Conservation (phyloP, 2,113 vertebrate species). For the Phrynosoma platyrhinos region DNA sequence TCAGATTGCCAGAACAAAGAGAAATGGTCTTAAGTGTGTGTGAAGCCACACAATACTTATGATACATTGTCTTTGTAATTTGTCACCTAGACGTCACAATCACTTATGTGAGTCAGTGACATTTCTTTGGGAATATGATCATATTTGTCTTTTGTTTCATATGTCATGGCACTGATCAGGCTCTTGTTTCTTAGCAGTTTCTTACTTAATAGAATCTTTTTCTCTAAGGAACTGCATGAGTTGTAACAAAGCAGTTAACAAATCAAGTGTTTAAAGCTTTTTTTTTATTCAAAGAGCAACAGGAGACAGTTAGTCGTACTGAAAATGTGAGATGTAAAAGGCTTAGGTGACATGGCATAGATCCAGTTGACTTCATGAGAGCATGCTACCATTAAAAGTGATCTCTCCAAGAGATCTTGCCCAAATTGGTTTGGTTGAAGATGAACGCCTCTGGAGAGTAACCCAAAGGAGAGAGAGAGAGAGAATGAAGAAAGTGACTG, state of each 20-base stretch:
- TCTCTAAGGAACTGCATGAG: neutral
- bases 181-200: neutral
- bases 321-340: neutral
- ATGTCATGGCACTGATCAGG: neutral
- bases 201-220: neutral
- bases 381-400: neutral
- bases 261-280: conserved; percentile 7
- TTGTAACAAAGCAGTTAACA: conserved; percentile 26
- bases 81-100: conserved; percentile 10
- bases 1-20: conserved; percentile 6
- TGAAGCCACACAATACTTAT: neutral
- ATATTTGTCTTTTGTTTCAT: neutral
- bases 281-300: conserved; percentile 40
- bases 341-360: neutral
- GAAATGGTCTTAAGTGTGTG: neutral
- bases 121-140: conserved; percentile 3
- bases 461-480: neutral
- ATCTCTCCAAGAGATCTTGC: too few relatives aligned
- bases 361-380: neutral
- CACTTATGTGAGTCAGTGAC: conserved; percentile 4
- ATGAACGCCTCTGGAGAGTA: neutral
- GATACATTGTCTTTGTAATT: neutral
- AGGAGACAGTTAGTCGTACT: conserved; percentile 5
- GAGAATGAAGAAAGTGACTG: neutral
- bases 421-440: neutral